These are phyloP conservation scores for Tachypleus tridentatus DNA, from an alignment of 1,140 invertebrate species.

Conservation along the genomic window DNA sequence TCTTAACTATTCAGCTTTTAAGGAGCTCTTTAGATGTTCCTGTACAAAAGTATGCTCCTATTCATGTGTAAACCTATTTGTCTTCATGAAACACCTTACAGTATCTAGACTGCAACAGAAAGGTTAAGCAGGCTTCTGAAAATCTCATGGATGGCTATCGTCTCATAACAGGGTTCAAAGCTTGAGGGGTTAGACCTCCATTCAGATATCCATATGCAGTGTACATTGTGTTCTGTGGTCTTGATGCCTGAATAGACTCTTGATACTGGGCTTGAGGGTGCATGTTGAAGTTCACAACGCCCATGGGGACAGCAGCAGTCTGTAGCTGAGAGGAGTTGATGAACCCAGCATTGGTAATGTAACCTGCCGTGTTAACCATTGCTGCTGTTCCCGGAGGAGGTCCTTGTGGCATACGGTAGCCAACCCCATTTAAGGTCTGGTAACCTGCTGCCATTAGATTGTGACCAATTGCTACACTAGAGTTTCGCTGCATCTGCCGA, in stretches of 20 bases:
- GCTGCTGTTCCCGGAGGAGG: conserved; percentile 33
- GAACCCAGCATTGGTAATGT: conserved; percentile 52
- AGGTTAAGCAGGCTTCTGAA: too few relatives aligned
- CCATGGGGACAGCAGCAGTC: conserved; percentile 52
- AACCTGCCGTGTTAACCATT: conserved; percentile 38
- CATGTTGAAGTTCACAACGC: conserved; percentile 43
- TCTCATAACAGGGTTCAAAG: conserved; percentile 57
- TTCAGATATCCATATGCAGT: conserved; percentile 65
- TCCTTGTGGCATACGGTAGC: conserved; percentile 54
- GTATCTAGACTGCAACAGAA: too few relatives aligned
- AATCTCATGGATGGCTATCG: conserved; percentile 31
- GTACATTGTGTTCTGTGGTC: conserved; percentile 57
- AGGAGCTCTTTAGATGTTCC: too few relatives aligned
- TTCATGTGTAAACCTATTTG: too few relatives aligned
- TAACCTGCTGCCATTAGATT: conserved; percentile 52
- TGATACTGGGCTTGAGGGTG: conserved; percentile 53
- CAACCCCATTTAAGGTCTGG: conserved; percentile 44
- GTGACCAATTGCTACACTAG: conserved; percentile 60
- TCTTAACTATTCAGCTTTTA: too few relatives aligned
- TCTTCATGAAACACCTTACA: too few relatives aligned
- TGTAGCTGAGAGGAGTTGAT: conserved; percentile 59
- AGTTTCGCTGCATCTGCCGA: conserved; percentile 39
- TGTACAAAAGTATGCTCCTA: too few relatives aligned
- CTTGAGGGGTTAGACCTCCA: conserved; percentile 44
- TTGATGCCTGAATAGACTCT: conserved; percentile 47